A percentile compares a stretch with the other conserved stretches of the same genome.
These are phyloP conservation scores for Nomada ruficornis DNA, from an alignment of 2,888 invertebrate genomes.

Conservation along the genomic window DNA sequence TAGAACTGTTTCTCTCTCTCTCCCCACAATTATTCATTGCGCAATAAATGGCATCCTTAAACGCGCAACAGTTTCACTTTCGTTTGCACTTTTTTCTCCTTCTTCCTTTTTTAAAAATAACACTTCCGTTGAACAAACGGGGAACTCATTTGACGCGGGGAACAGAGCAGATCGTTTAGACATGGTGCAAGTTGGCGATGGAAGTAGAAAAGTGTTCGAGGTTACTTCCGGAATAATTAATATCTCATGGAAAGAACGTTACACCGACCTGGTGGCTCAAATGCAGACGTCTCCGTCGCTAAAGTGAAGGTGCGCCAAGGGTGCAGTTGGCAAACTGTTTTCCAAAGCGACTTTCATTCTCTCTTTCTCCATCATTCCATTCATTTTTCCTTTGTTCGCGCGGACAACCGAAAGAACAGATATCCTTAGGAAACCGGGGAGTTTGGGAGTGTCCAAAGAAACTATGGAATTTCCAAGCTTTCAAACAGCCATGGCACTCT, in stretches of 20 bases:
- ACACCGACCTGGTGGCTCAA: slow-evolving; percentile 71
- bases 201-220: slow-evolving; percentile 44
- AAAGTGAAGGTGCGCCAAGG: slow-evolving; percentile 44
- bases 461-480: slow-evolving; percentile 56
- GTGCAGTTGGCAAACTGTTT: slow-evolving; percentile 67
- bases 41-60: slow-evolving; percentile 21
- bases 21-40: slow-evolving; percentile 1
- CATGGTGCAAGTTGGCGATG: neutral
- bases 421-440: slow-evolving; percentile 2
- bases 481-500: slow-evolving; percentile 46
- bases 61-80: slow-evolving; percentile 38
- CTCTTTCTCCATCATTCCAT: neutral
- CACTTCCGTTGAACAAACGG: slow-evolving; percentile 20
- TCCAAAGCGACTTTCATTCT: slow-evolving; percentile 57
- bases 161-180: neutral
- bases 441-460: slow-evolving; percentile 52
- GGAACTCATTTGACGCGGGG: slow-evolving; percentile 6
- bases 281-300: slow-evolving; percentile 63
- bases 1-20: slow-evolving; percentile 21
- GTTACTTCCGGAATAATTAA: slow-evolving; percentile 82
- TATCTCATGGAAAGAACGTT: slow-evolving; percentile 77
- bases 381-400: slow-evolving; percentile 4
- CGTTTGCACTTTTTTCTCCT: neutral
- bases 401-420: slow-evolving; percentile 5
- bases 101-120: slow-evolving; percentile 39